Percentiles rank a stretch among this genome's conserved stretches.
These are phyloP conservation scores for Schlechtendalia chinensis DNA, from an alignment of 1,140 invertebrate species.

Conservation along the genomic window DNA sequence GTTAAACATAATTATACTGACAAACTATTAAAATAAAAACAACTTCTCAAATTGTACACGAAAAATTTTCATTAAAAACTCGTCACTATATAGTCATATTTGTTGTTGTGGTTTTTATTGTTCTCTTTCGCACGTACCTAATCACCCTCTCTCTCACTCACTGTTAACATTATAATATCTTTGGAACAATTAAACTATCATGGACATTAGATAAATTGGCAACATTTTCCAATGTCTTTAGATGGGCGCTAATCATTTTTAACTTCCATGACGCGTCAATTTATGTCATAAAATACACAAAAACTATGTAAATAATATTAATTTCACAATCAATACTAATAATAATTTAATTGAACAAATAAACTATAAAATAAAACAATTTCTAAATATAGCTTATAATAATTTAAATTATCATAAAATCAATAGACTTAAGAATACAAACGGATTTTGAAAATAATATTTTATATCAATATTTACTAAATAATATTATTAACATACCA, in stretches of 20 bases:
- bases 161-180: not conserved
- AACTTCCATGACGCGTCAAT: not conserved
- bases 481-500: too few relatives aligned
- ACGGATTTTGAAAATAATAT: too few relatives aligned
- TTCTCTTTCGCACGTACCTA: not conserved
- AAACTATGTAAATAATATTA: too few relatives aligned
- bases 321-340: too few relatives aligned
- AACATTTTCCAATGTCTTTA: not conserved
- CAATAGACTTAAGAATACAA: too few relatives aligned
- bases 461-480: too few relatives aligned
- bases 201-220: slow-evolving; percentile 17
- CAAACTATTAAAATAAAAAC: not conserved
- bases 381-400: too few relatives aligned
- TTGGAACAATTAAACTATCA: slow-evolving; percentile 10
- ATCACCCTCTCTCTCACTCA: not conserved
- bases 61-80: not conserved
- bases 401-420: too few relatives aligned
- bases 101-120: slow-evolving; percentile 15
- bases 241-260: not conserved
- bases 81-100: slow-evolving; percentile 7
- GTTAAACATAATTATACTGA: not conserved
- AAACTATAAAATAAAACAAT: too few relatives aligned
- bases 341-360: too few relatives aligned
- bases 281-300: too few relatives aligned
- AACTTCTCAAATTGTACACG: too few relatives aligned